Evolutionary conservation across 2,113 vertebrate species (phyloP), one percentile per base, ranked within the genome.

Genomic region (Neolamprologus caudopunctatus): DNA sequence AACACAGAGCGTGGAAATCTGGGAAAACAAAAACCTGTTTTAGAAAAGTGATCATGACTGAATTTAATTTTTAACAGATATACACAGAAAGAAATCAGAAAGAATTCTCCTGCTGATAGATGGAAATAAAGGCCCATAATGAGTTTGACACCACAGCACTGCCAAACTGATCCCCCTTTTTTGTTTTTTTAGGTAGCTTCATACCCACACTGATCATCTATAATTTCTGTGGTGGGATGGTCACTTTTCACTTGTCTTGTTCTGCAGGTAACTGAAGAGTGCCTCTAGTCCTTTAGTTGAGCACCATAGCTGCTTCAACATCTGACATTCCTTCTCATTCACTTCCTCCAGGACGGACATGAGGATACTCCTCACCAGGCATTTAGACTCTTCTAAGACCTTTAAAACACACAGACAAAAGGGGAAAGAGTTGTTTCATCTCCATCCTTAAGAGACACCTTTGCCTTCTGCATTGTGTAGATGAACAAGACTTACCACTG

Each of bases 371-470:
- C 98, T 96, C 40, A 99, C 92, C 4, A 99, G 96, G 90, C 97
- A 98, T 96, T 99, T 99, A 17, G 98, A 99, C 92, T 99, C 98
- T 92, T 99, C 98, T 84, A 99, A 91, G 47, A 99, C 98, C 98
- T 99, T 92, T 83, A 3, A 92, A 85, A 84, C 82, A 95, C 92
- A 66, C 75, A 35, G 24, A 88, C 47, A 7, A 79, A 13, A 63
- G 16, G 2, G 31, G 4, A 42, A 19, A 88, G 11, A 5, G n/a
- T 83, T 17, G 86, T 73, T 58, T 24, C 9, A 28, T 42, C 66
- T 68, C 63, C 63, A 14, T 53, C 75, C 13, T 61, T 14, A 79
- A 68, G 13, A 40, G 9, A 80, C 9, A 9, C 10, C 8, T 42
- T 75, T 51, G 31, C 12, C 40, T 9, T 26, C 24, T 61, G 21